Percentiles rank a stretch among this genome's conserved stretches.
Conservation (phyloP, 2,113 vertebrate species). For the Sminthopsis crassicaudata region DNA sequence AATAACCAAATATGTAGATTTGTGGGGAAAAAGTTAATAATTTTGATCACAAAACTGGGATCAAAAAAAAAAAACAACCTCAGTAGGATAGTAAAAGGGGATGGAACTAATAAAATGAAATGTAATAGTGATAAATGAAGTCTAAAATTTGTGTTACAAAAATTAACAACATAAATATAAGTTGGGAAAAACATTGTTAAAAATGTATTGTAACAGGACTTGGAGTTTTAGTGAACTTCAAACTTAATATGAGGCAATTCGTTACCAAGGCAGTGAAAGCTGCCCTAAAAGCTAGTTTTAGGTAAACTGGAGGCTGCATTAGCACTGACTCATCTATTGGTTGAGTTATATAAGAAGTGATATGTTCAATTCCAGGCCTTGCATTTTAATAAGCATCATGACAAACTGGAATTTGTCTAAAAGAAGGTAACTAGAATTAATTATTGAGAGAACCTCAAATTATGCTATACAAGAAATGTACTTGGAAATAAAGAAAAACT, state of each 20-base stretch:
- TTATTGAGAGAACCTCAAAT: background rate
- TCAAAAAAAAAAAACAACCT: background rate
- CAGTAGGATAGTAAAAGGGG: background rate
- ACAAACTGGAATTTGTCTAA: background rate
- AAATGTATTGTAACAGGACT: background rate
- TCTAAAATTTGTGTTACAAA: background rate
- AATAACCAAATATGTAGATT: background rate
- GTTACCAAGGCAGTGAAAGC: background rate
- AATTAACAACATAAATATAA: background rate
- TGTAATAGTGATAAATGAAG: background rate
- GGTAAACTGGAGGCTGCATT: background rate
- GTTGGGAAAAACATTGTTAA: background rate
- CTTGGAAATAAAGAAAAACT: background rate
- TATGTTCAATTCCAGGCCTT: background rate
- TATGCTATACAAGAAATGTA: background rate
- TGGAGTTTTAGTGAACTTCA: background rate
- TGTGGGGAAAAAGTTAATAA: background rate
- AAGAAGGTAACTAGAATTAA: background rate
- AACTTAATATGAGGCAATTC: background rate
- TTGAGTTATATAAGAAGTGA: background rate
- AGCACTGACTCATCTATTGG: background rate
- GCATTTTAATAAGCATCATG: background rate
- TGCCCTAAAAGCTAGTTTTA: background rate
- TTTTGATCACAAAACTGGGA: background rate
- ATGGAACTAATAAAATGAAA: background rate